Percentiles rank a stretch among this genome's conserved stretches.
phyloP scores from a whole-genome alignment of 2,113 vertebrate genomes.

The Anarrhichthys ocellatus region DNA sequence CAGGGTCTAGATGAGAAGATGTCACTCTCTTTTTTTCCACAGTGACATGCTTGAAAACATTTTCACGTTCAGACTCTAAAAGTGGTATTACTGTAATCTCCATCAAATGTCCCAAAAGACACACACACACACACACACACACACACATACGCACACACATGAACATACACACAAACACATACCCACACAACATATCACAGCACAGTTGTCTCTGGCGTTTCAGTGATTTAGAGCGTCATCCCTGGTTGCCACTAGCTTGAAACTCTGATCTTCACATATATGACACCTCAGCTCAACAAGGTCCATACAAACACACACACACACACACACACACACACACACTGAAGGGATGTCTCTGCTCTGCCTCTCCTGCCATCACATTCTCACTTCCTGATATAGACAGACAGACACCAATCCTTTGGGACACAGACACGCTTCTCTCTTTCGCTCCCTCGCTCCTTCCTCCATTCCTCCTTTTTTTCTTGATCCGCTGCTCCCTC shows the following conservation, averaged over 20 bases:
- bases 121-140: slow-evolving; percentile 16
- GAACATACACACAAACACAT: slow-evolving; percentile 8
- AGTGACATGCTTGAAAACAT: slow-evolving; percentile 62
- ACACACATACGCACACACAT: slow-evolving; percentile 13
- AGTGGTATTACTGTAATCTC: slow-evolving; percentile 56
- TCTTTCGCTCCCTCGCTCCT: slow-evolving; percentile 54
- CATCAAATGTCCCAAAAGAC: slow-evolving; percentile 55
- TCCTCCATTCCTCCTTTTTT: slow-evolving; percentile 49
- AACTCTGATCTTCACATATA: slow-evolving; percentile 79
- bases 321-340: slow-evolving; percentile 55
- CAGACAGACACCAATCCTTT: slow-evolving; percentile 78
- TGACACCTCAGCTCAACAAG: slow-evolving; percentile 79
- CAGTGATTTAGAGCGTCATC: slow-evolving; percentile 74
- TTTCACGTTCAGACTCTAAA: slow-evolving; percentile 64
- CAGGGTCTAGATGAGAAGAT: slow-evolving; percentile 9
- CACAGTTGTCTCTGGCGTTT: slow-evolving; percentile 63
- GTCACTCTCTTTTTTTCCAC: slow-evolving; percentile 26
- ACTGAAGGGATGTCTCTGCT: slow-evolving; percentile 50
- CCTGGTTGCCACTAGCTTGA: slow-evolving; percentile 71
- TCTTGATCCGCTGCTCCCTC: slow-evolving; percentile 59
- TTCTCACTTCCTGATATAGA: slow-evolving; percentile 80
- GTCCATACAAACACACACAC: slow-evolving; percentile 50
- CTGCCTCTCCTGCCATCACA: slow-evolving; percentile 72
- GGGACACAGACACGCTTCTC: slow-evolving; percentile 68
- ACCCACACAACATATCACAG: slow-evolving; percentile 65